Conservation (phyloP, 1,140 invertebrate genomes). For the Battus philenor region DNA sequence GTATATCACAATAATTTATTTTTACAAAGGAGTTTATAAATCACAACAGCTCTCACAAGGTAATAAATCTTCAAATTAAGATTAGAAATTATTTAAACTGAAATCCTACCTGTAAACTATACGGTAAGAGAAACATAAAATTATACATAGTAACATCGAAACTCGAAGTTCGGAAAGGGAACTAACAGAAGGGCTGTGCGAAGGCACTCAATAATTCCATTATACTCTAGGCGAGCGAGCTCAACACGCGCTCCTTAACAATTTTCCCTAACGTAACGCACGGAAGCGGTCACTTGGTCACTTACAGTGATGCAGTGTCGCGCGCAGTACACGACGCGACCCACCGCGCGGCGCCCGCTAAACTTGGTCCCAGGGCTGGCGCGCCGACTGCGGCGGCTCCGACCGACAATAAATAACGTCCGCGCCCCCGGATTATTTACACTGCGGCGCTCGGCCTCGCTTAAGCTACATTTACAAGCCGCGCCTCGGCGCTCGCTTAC, state of each 20-base stretch:
- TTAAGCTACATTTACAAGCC: slow-evolving; percentile 11
- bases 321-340: slow-evolving; percentile 41
- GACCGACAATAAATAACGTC: slow-evolving; percentile 2
- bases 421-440: slow-evolving; percentile 1
- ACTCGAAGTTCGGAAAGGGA: slow-evolving; percentile 21
- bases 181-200: slow-evolving; percentile 23
- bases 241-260: slow-evolving; percentile 38
- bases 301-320: slow-evolving; percentile 57
- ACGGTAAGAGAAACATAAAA: slow-evolving; percentile 37
- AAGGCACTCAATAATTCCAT: slow-evolving; percentile 33
- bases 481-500: slow-evolving; percentile 9
- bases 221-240: slow-evolving; percentile 30
- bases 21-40: slow-evolving; percentile 70
- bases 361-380: slow-evolving; percentile 58
- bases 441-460: slow-evolving; percentile 2
- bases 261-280: slow-evolving; percentile 54
- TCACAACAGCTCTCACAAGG: slow-evolving; percentile 66
- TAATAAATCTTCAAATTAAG: slow-evolving; percentile 49
- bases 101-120: too few relatives aligned
- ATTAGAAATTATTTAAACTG: slow-evolving; percentile 47
- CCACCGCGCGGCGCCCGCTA: slow-evolving; percentile 45
- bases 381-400: slow-evolving; percentile 32
- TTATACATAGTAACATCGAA: slow-evolving; percentile 34
- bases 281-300: slow-evolving; percentile 57
- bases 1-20: slow-evolving; percentile 75